Percentiles rank a stretch among this genome's conserved stretches.
Conservation (phyloP, 2,888 invertebrate genomes). For the Petrolisthes cinctipes region DNA sequence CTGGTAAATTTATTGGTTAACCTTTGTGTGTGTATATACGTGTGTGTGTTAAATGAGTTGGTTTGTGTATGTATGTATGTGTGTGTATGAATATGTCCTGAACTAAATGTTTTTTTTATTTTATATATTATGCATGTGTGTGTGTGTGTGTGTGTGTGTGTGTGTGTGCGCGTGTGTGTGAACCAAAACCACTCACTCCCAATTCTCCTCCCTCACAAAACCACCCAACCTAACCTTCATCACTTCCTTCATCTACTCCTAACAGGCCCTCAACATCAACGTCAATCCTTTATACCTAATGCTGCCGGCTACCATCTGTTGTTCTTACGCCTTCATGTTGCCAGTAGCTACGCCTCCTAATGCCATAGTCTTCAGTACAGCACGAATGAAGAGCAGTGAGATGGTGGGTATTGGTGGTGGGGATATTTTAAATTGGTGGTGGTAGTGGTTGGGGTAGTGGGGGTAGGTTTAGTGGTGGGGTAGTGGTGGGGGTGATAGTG, state of each 20-base stretch:
- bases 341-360: constrained; percentile 96
- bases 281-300: constrained; percentile 79
- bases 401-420: constrained; percentile 74
- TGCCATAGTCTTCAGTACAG: constrained; percentile 89
- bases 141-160: too few relatives aligned
- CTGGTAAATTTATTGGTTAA: too few relatives aligned
- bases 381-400: constrained; percentile 82
- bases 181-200: too few relatives aligned
- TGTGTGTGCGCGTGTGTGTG: too few relatives aligned
- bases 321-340: constrained; percentile 90
- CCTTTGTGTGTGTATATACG: too few relatives aligned
- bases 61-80: neutral
- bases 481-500: neutral
- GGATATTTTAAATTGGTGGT: neutral
- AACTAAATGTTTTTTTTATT: neutral
- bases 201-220: too few relatives aligned
- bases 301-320: constrained; percentile 88
- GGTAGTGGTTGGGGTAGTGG: neutral
- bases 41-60: neutral
- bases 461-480: neutral
- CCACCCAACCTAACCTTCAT: neutral
- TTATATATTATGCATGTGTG: too few relatives aligned
- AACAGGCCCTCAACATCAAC: constrained; percentile 54
- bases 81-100: neutral
- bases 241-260: neutral